Conservation (phyloP, 2,888 invertebrate species). For the Anagyrus pseudococci region DNA sequence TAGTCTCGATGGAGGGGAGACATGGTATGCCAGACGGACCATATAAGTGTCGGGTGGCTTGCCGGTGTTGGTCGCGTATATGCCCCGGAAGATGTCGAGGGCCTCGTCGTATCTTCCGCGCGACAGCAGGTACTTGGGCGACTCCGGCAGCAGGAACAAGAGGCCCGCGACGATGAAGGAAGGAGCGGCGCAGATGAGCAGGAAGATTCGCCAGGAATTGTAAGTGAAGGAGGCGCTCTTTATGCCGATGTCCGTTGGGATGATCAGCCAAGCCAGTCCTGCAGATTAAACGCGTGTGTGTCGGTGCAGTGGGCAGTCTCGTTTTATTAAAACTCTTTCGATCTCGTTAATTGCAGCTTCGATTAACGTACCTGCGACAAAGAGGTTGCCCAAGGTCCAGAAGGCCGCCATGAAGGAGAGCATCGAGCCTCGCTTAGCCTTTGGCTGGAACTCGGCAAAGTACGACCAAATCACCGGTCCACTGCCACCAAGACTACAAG, state of each 20-base stretch:
- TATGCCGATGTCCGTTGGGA: slow-evolving; percentile 72
- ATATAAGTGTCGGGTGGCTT: slow-evolving; percentile 77
- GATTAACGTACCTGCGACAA: slow-evolving; percentile 78
- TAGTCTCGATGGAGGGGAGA: not conserved
- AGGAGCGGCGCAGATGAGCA: slow-evolving; percentile 86
- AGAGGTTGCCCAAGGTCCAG: slow-evolving; percentile 92
- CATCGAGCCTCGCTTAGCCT: slow-evolving; percentile 89
- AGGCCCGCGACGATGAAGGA: slow-evolving; percentile 86
- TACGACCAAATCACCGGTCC: slow-evolving; percentile 96
- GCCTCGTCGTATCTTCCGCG: slow-evolving; percentile 83
- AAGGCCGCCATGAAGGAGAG: slow-evolving; percentile 93
- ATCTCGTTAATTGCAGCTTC: not conserved
- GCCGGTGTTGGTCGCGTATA: slow-evolving; percentile 83
- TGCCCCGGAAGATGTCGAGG: slow-evolving; percentile 79
- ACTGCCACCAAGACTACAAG: slow-evolving; percentile 79
- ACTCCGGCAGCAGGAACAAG: slow-evolving; percentile 85
- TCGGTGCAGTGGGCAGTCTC: not conserved
- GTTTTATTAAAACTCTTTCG: not conserved
- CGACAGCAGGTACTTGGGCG: slow-evolving; percentile 86
- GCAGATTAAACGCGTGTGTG: slow-evolving; percentile 28
- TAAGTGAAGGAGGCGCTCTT: slow-evolving; percentile 75
- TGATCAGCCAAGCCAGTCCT: slow-evolving; percentile 68
- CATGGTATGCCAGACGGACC: slow-evolving; percentile 63
- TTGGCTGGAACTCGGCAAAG: slow-evolving; percentile 94
- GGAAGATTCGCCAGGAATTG: slow-evolving; percentile 92